Base-by-base conservation (phyloP, 2,797 vertebrate genomes). In the Clamator glandarius region DNA sequence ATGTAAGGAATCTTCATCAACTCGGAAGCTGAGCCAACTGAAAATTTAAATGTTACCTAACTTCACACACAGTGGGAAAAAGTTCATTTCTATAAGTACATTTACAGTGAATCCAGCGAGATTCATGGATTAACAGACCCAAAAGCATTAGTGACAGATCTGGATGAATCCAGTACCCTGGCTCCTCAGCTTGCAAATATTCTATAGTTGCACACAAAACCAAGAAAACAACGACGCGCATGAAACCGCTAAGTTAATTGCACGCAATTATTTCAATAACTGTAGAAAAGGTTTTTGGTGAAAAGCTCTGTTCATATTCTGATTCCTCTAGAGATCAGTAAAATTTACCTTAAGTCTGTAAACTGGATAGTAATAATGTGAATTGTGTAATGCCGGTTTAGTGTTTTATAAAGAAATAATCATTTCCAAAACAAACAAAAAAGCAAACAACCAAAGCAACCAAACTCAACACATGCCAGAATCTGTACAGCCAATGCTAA, bases 1-100 rank as follows among this genome's bases (percentile, higher is more conserved):
- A 18, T 24, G n/a, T 58, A 77, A 64, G 31, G 75, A 77, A 80
- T 67, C 79, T 79, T 94, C 57, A 54, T 94, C 57, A 50, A 36
- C 41, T 29, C 31, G 55, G 55, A 79, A 85, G 21, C 42, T 79
- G 35, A 84, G 70, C 93, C 80, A 95, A 88, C 33, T 48, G 20
- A 48, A 80, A 90, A 92, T 0, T 28, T 36, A 83, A 80, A 23
- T 6, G 6, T 87, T 82, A 84, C 59, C 64, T 67, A 86, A 78
- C 70, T 78, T 72, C 31, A 21, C 31, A 62, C 4, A 25, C 13
- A 82, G 67, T 23, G 36, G 36, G 70, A 95, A 29, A 29, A 12
- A 92, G 52, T 64, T 82, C 5, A 7, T 59, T 79, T 70, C 84
- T 46, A 26, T 29, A 52, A 26, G 48, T 90, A 69, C 18, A 54